Evolutionary conservation across 2,888 invertebrate species (phyloP).

Genomic region (Neoascia interrupta): DNA sequence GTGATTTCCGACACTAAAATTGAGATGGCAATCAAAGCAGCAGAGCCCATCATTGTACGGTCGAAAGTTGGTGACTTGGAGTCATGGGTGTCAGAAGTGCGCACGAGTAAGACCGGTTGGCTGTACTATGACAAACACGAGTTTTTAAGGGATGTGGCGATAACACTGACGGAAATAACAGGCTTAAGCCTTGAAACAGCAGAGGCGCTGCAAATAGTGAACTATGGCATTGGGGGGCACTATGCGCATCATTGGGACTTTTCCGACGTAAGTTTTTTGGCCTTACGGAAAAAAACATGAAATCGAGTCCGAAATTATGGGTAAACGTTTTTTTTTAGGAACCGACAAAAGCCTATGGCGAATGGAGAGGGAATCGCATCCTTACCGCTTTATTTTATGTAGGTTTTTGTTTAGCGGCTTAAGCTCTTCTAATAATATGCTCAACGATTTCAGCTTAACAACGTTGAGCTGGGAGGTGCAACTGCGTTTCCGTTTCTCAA

Average conservation of each 20-base stretch:
- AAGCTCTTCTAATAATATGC: not conserved
- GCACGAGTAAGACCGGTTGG: slow-evolving; percentile 70
- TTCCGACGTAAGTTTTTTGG: slow-evolving; percentile 25
- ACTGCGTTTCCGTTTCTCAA: slow-evolving; percentile 95
- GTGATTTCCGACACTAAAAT: slow-evolving; percentile 59
- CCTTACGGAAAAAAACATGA: too few species aligned
- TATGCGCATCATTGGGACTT: slow-evolving; percentile 71
- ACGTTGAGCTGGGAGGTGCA: slow-evolving; percentile 88
- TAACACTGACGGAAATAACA: slow-evolving; percentile 71
- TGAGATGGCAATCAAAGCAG: slow-evolving; percentile 41
- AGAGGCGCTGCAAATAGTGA: slow-evolving; percentile 68
- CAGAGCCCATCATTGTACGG: slow-evolving; percentile 45
- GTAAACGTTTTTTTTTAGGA: slow-evolving; percentile 41
- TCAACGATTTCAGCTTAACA: slow-evolving; percentile 64
- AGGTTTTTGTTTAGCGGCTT: not conserved
- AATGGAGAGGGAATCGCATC: slow-evolving; percentile 66
- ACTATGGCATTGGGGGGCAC: slow-evolving; percentile 71
- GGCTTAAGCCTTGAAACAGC: slow-evolving; percentile 69
- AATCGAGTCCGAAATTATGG: too few species aligned
- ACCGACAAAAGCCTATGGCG: not conserved
- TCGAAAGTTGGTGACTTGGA: slow-evolving; percentile 63
- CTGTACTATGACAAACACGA: slow-evolving; percentile 27
- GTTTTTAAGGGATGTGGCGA: slow-evolving; percentile 57
- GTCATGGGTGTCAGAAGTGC: slow-evolving; percentile 25
- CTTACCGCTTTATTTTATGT: slow-evolving; percentile 71